Evolutionary conservation across 1,140 invertebrate genomes (phyloP).

Genomic region (Cydia fagiglandana): DNA sequence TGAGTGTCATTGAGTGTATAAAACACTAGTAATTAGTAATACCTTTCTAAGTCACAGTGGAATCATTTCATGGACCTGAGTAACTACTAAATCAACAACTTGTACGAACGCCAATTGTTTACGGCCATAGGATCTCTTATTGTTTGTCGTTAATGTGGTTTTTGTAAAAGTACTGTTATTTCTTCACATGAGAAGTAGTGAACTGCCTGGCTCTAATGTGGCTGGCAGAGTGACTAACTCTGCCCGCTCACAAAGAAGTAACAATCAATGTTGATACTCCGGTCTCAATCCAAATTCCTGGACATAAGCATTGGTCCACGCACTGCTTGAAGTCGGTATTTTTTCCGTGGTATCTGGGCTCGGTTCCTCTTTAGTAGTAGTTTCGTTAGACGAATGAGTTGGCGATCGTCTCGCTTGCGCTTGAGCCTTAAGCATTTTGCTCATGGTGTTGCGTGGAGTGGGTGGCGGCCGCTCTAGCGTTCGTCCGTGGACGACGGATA

Average conservation of each 20-base stretch:
- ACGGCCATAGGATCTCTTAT: background rate
- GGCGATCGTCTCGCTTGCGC: slow-evolving; percentile 35
- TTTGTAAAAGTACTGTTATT: background rate
- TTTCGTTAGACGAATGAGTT: slow-evolving; percentile 15
- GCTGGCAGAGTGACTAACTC: slow-evolving; percentile 14
- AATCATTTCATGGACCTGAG: no score
- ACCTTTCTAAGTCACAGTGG: no score
- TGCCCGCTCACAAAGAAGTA: slow-evolving; percentile 22
- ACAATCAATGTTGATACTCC: slow-evolving; percentile 29
- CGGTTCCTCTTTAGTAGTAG: slow-evolving; percentile 22
- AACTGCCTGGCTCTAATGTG: slow-evolving; percentile 11
- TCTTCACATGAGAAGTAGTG: background rate
- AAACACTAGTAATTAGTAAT: no score
- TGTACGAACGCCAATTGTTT: no score
- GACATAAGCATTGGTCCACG: slow-evolving; percentile 24
- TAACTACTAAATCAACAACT: no score
- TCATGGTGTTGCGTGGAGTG: slow-evolving; percentile 76
- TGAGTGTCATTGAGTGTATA: no score
- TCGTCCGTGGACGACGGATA: slow-evolving; percentile 62
- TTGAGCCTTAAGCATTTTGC: slow-evolving; percentile 75
- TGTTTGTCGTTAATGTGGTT: slow-evolving; percentile 1
- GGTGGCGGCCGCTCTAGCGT: slow-evolving; percentile 68
- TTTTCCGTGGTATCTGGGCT: background rate
- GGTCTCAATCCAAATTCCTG: slow-evolving; percentile 21
- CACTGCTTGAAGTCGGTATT: slow-evolving; percentile 1